Evolutionary conservation across 1,140 invertebrate genomes (phyloP).

Genomic region (Stegodyphus mimosarum): DNA sequence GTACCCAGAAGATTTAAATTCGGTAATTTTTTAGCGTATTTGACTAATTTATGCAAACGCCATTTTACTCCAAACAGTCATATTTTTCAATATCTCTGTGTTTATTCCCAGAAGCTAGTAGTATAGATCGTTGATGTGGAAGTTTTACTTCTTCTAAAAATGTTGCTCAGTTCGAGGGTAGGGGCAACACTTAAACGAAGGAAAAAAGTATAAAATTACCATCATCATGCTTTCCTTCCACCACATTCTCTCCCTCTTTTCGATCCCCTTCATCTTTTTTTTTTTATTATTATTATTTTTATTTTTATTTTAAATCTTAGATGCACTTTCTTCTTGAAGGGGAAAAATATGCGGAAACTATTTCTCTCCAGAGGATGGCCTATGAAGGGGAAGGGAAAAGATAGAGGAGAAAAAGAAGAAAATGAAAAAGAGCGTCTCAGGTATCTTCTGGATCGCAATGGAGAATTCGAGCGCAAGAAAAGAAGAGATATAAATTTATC

Average conservation of each 20-base stretch:
- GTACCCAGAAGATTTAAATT: constrained; percentile 7
- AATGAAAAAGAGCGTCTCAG: constrained; percentile 17
- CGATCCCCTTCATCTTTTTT: too few relatives aligned
- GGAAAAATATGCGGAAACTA: constrained; percentile 24
- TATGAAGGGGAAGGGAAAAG: background rate
- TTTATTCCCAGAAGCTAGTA: constrained; percentile 3
- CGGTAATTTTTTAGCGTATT: constrained; percentile 7
- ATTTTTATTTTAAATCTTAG: background rate
- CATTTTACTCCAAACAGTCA: constrained; percentile 43
- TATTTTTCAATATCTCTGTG: constrained; percentile 48
- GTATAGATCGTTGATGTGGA: constrained; percentile 17
- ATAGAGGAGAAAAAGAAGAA: background rate
- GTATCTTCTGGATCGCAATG: constrained; percentile 51
- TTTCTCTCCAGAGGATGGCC: constrained; percentile 22
- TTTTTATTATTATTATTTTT: too few relatives aligned
- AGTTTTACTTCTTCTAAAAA: constrained; percentile 16
- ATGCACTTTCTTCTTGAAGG: background rate
- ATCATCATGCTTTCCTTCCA: constrained; percentile 8
- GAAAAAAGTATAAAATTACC: constrained; percentile 25
- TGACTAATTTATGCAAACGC: constrained; percentile 48
- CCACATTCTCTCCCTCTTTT: constrained; percentile 7
- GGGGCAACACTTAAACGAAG: background rate
- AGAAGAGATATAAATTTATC: constrained; percentile 45
- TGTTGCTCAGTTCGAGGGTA: background rate
- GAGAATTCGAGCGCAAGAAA: constrained; percentile 37